phyloP scores from a whole-genome alignment of 1,140 invertebrate species.

The Melanaphis sacchari region DNA sequence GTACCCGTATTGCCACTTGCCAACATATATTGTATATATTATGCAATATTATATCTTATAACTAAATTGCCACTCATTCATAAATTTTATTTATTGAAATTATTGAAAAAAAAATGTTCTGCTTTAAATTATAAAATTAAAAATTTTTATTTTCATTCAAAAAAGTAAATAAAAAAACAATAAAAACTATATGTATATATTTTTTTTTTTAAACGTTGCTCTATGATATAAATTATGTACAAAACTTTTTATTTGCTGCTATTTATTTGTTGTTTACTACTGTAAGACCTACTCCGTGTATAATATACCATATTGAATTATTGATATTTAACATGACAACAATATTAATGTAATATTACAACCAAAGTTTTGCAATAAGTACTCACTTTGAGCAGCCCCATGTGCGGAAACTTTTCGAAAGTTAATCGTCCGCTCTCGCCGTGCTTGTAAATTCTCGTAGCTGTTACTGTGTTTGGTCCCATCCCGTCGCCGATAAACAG shows the following conservation, averaged over 20 bases:
- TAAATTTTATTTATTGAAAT: background rate
- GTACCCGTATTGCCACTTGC: background rate
- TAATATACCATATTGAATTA: too few relatives aligned
- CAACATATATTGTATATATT: too few relatives aligned
- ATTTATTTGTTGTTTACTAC: too few relatives aligned
- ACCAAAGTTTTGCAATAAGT: background rate
- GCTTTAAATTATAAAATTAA: too few relatives aligned
- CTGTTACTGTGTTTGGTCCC: conserved; percentile 88
- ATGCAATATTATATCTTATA: background rate
- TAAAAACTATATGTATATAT: too few relatives aligned
- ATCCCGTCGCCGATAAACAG: conserved; percentile 94
- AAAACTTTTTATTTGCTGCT: background rate
- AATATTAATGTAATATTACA: background rate
- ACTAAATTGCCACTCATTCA: background rate
- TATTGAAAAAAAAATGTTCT: background rate
- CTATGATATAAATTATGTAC: background rate
- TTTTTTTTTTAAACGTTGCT: background rate
- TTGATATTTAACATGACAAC: background rate
- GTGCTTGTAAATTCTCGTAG: conserved; percentile 76
- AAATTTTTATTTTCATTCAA: too few relatives aligned
- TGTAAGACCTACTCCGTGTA: too few relatives aligned
- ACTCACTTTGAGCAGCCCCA: conserved; percentile 82
- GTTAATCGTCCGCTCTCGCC: conserved; percentile 74
- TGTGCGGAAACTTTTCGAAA: conserved; percentile 85
- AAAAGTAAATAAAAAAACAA: background rate